Evolutionary conservation across 2,113 vertebrate genomes (phyloP).

Genomic region (Leptocoma aspasia): DNA sequence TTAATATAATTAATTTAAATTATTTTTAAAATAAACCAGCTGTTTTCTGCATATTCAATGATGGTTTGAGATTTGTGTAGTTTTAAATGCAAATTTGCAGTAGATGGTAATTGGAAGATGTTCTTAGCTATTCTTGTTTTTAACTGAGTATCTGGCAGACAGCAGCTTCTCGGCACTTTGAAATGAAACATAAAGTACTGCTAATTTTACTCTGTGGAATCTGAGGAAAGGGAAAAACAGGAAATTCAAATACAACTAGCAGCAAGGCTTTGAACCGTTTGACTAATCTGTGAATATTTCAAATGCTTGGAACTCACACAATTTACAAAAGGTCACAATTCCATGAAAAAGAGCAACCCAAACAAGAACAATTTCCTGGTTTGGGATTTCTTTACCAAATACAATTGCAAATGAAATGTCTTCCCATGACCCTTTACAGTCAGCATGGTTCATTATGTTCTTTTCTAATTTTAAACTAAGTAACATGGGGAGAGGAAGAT

Average conservation of each 20-base stretch:
- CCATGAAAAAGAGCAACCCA: slow-evolving; percentile 30
- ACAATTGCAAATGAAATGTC: not conserved
- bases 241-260: slow-evolving; percentile 2
- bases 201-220: slow-evolving; percentile 48
- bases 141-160: slow-evolving; percentile 1
- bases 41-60: not conserved
- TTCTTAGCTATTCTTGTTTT: not conserved
- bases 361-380: slow-evolving; percentile 34
- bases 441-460: slow-evolving; percentile 22
- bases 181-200: slow-evolving; percentile 3
- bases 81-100: not conserved
- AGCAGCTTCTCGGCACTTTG: not conserved
- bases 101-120: not conserved
- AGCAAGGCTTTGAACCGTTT: not conserved
- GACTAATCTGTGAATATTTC: slow-evolving; percentile 32
- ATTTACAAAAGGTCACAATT: slow-evolving; percentile 44
- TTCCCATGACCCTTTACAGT: slow-evolving; percentile 28
- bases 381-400: slow-evolving; percentile 31
- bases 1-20: no score
- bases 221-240: not conserved
- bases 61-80: not conserved
- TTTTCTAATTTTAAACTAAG: slow-evolving; percentile 15
- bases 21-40: no score
- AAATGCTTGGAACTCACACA: slow-evolving; percentile 14
- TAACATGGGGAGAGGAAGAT: not conserved